Evolutionary conservation across 2,113 vertebrate species (phyloP).

Genomic region (Silurus meridionalis): DNA sequence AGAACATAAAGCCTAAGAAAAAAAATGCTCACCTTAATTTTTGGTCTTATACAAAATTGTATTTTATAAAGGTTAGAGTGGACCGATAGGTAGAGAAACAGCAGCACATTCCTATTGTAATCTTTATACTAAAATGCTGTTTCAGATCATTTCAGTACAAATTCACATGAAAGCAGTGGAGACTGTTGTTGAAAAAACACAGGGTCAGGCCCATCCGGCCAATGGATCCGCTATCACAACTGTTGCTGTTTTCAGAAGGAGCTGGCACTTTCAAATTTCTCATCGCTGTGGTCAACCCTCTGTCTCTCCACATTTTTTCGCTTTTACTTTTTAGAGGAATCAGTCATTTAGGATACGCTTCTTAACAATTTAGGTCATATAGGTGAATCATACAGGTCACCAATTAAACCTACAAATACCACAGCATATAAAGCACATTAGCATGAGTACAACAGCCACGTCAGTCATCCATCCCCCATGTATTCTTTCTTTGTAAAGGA

Average conservation of each 20-base stretch:
- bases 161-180: background rate
- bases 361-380: background rate
- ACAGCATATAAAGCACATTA: background rate
- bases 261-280: background rate
- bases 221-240: no score
- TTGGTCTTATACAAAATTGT: background rate
- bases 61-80: background rate
- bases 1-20: background rate
- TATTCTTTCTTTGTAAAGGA: background rate
- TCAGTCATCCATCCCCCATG: background rate
- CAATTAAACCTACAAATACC: background rate
- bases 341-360: background rate
- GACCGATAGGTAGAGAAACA: background rate
- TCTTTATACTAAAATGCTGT: background rate
- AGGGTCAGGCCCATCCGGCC: background rate
- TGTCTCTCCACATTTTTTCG: background rate
- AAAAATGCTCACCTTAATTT: background rate
- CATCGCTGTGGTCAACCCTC: background rate
- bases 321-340: background rate
- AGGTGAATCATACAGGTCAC: background rate
- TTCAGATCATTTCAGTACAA: background rate
- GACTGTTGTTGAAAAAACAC: background rate
- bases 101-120: background rate
- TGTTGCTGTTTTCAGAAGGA: background rate
- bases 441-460: background rate